phyloP scores from a whole-genome alignment of 1,140 invertebrate genomes.

The Uloborus diversus region DNA sequence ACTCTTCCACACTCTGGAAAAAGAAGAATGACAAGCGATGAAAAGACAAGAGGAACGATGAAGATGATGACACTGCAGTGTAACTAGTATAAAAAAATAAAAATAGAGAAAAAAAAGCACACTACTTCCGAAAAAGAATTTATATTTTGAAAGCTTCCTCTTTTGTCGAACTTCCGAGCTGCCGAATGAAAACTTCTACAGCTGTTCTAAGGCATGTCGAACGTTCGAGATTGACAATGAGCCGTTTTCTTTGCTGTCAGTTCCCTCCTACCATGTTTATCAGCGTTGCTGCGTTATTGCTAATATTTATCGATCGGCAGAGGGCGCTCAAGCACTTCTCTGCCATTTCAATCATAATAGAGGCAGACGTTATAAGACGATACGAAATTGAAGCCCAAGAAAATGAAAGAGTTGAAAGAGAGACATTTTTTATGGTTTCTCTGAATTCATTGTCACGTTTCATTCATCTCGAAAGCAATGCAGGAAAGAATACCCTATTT shows the following conservation, averaged over 20 bases:
- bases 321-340: not conserved
- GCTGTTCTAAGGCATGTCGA: conserved; percentile 48
- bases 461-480: too few relatives aligned
- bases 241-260: conserved; percentile 22
- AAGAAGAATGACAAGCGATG: conserved; percentile 53
- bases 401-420: not conserved
- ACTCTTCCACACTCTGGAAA: conserved; percentile 19
- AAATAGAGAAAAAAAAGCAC: not conserved
- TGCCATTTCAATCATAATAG: conserved; percentile 45
- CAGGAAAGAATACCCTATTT: too few relatives aligned
- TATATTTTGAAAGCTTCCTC: conserved; percentile 42
- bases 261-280: conserved; percentile 29
- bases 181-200: conserved; percentile 54
- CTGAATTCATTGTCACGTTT: too few relatives aligned
- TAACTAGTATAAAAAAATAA: conserved; percentile 11
- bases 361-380: not conserved
- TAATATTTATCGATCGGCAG: conserved; percentile 26
- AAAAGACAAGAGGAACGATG: conserved; percentile 46
- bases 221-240: conserved; percentile 47
- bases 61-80: conserved; percentile 49
- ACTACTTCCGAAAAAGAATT: conserved; percentile 32
- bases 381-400: not conserved
- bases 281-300: not conserved
- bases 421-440: too few relatives aligned
- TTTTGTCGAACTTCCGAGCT: conserved; percentile 24